Evolutionary conservation across 1,140 invertebrate species (phyloP).

Genomic region (Papilio machaon): DNA sequence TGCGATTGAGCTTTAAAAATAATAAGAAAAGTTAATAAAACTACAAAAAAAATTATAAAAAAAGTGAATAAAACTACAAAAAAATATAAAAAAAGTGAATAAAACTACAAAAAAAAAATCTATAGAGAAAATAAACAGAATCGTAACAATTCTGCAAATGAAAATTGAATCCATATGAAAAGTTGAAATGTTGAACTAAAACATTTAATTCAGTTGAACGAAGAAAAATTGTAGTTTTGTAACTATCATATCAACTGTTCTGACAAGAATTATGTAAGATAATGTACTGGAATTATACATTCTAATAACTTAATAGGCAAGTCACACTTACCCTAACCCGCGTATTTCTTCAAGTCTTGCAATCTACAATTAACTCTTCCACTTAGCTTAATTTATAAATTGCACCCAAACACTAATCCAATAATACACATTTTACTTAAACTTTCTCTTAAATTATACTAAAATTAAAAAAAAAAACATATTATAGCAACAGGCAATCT

Average conservation of each 20-base stretch:
- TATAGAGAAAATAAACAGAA: too few species aligned
- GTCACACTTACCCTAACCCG: background rate
- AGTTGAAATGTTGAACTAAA: background rate
- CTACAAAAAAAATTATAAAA: background rate
- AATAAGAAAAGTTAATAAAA: conserved; percentile 1
- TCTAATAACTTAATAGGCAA: background rate
- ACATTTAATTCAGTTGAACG: too few species aligned
- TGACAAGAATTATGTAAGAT: background rate
- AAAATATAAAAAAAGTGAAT: too few species aligned
- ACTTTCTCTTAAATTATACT: background rate
- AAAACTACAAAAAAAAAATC: too few species aligned
- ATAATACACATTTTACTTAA: background rate
- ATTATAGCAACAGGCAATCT: conserved; percentile 41
- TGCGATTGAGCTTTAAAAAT: too few species aligned
- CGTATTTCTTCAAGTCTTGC: background rate
- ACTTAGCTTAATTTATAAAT: background rate
- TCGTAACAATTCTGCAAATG: too few species aligned
- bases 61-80: too few species aligned
- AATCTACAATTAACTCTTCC: too few species aligned
- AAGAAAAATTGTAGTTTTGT: too few species aligned
- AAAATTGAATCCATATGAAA: background rate
- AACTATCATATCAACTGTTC: too few species aligned
- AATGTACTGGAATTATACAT: background rate
- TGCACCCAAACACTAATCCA: background rate
- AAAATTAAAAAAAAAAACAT: conserved; percentile 23